Percentiles rank a stretch among this genome's conserved stretches.
These are phyloP conservation scores for Pedionomus torquatus DNA, from an alignment of 2,113 vertebrate species.

Conservation along the genomic window DNA sequence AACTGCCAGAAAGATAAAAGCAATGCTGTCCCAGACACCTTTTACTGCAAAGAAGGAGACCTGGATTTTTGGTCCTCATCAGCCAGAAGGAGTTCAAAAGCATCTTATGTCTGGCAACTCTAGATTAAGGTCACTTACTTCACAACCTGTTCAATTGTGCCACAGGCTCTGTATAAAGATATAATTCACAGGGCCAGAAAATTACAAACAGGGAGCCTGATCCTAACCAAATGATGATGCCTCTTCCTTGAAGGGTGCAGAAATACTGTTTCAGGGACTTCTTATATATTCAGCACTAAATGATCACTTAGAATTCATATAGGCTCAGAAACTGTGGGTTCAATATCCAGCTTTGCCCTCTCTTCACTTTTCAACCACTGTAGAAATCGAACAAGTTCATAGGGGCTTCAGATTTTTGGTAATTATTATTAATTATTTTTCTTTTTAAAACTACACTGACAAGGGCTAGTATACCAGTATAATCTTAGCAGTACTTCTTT, in stretches of 20 bases:
- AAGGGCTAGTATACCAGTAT: background rate
- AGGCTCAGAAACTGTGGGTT: background rate
- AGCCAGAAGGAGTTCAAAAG: background rate
- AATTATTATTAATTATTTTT: background rate
- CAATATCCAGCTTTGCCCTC: background rate
- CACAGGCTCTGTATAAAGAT: background rate
- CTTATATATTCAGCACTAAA: background rate
- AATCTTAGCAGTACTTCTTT: background rate
- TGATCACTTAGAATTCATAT: background rate
- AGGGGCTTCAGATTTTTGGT: background rate
- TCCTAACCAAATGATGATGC: background rate
- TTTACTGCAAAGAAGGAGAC: background rate
- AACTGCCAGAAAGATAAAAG: background rate
- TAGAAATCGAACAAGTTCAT: background rate
- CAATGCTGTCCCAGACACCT: background rate
- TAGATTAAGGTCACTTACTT: background rate
- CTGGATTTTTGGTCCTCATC: background rate
- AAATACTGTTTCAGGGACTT: background rate
- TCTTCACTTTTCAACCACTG: background rate
- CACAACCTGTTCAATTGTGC: background rate
- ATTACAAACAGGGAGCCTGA: background rate
- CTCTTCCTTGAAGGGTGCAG: background rate
- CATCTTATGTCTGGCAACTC: background rate
- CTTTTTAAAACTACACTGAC: background rate
- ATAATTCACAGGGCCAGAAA: background rate